These are phyloP conservation scores for Nyctereutes procyonoides DNA, from an alignment of 2,113 vertebrate genomes.

Conservation along the genomic window DNA sequence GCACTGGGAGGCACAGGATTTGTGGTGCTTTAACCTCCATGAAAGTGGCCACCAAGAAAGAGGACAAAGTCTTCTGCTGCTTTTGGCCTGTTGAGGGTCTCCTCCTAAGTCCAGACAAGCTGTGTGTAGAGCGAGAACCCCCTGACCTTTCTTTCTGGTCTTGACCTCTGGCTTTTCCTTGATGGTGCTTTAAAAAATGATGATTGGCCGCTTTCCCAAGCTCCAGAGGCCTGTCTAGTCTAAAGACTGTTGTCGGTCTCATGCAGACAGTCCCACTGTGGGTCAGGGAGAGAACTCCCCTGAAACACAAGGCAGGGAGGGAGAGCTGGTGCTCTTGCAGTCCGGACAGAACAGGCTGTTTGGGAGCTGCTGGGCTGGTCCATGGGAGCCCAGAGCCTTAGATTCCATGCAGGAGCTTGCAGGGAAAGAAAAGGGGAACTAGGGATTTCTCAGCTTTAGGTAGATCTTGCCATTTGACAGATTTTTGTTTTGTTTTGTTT, in stretches of 20 bases:
- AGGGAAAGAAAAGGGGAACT: neutral
- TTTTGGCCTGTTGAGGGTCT: neutral
- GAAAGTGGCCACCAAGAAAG: neutral
- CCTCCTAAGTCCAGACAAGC: neutral
- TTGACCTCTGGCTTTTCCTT: constrained; percentile 26
- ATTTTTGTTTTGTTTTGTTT: too few relatives aligned
- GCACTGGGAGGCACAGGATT: neutral
- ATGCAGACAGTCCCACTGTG: neutral
- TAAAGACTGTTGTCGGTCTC: neutral
- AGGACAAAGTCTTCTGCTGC: neutral
- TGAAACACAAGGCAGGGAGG: neutral
- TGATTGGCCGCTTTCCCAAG: neutral
- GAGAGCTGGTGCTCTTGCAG: neutral
- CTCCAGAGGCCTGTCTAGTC: neutral
- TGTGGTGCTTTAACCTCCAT: neutral
- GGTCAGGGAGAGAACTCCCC: neutral
- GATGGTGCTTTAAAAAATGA: constrained; percentile 22
- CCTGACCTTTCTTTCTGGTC: neutral
- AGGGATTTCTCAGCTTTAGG: neutral
- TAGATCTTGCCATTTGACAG: neutral
- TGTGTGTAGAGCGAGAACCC: neutral
- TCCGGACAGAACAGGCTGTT: neutral
- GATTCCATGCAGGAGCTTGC: neutral
- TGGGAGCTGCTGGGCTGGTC: neutral
- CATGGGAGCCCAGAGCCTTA: neutral